These are phyloP conservation scores for Myotis planiceps DNA, from an alignment of 2,797 vertebrate species.

Conservation along the genomic window DNA sequence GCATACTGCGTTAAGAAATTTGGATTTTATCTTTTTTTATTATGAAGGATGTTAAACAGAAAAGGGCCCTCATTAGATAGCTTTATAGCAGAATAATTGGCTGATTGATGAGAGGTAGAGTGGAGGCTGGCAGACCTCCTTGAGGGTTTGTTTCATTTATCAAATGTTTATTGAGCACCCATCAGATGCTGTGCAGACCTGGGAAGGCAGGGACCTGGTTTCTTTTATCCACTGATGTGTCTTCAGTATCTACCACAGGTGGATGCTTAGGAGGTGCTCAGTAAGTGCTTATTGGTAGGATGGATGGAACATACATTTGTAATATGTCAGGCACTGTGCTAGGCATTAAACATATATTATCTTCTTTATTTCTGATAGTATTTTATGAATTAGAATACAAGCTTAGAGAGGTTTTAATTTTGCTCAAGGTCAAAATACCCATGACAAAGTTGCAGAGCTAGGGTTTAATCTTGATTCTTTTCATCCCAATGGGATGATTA, in stretches of 20 bases:
- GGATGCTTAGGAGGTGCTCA: background rate
- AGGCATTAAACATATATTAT: background rate
- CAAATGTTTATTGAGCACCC: background rate
- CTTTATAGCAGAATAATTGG: background rate
- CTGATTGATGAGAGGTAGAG: background rate
- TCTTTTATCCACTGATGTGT: background rate
- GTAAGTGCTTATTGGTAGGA: background rate
- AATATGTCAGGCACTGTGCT: background rate
- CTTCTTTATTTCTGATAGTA: background rate
- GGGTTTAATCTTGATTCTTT: constrained; percentile 6
- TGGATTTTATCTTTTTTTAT: background rate
- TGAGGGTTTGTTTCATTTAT: background rate
- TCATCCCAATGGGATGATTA: background rate
- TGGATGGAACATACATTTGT: background rate
- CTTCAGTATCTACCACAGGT: background rate
- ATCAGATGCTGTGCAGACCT: background rate
- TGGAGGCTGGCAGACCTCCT: background rate
- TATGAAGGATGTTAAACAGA: background rate
- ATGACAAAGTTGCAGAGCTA: background rate
- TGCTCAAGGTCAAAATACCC: background rate
- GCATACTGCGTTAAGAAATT: background rate
- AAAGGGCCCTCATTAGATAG: background rate
- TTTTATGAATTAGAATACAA: constrained; percentile 6
- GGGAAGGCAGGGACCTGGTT: background rate
- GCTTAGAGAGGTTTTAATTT: constrained; percentile 1